Evolutionary conservation across 2,888 invertebrate species (phyloP).

Genomic region (Erebia aethiops): DNA sequence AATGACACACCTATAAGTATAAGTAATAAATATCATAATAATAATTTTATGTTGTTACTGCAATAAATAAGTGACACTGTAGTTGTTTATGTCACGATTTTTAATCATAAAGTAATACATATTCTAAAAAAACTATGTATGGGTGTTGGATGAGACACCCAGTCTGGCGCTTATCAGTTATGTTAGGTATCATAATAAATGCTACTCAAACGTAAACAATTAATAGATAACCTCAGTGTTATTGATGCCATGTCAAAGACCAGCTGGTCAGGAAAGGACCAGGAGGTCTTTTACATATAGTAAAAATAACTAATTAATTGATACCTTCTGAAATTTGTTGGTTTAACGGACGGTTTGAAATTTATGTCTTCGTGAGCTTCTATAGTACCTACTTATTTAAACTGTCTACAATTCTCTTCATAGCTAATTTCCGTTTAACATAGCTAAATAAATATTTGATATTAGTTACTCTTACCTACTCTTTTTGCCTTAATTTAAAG

Average conservation of each 20-base stretch:
- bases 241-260: background rate
- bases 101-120: background rate
- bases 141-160: background rate
- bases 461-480: background rate
- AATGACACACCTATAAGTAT: too few relatives aligned
- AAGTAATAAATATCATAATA: too few relatives aligned
- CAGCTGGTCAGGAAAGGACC: too few relatives aligned
- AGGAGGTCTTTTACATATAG: background rate
- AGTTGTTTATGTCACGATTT: background rate
- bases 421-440: slow-evolving; percentile 1
- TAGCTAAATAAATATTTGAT: background rate
- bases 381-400: background rate
- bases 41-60: background rate
- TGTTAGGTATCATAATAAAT: background rate
- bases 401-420: background rate
- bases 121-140: background rate
- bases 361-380: background rate
- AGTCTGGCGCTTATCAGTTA: background rate
- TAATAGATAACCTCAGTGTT: background rate
- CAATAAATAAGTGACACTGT: background rate
- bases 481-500: background rate
- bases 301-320: background rate
- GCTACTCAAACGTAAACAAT: background rate
- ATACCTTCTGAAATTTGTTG: too few relatives aligned
- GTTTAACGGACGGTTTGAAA: too few relatives aligned